A percentile compares a stretch with the other conserved stretches of the same genome.
Conservation (phyloP, 2,797 vertebrate species). For the Chaetodon trifasciatus region DNA sequence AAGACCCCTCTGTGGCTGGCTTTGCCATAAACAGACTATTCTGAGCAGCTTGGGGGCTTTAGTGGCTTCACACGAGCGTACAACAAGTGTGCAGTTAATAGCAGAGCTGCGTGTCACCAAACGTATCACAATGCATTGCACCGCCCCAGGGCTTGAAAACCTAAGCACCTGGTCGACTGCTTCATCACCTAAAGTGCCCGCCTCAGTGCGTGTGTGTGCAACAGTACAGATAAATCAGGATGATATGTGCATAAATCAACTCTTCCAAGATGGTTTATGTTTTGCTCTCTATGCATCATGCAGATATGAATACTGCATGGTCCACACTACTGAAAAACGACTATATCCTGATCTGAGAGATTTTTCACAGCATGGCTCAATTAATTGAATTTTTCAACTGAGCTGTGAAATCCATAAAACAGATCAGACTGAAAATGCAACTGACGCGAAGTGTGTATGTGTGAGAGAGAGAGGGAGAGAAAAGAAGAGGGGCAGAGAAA, state of each 20-base stretch:
- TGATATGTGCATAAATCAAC: conserved; percentile 76
- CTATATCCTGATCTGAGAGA: conserved; percentile 71
- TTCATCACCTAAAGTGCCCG: conserved; percentile 81
- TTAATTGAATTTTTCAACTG: conserved; percentile 76
- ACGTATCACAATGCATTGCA: conserved; percentile 64
- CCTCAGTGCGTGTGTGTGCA: conserved; percentile 42
- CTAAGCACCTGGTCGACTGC: conserved; percentile 71
- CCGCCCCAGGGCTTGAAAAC: conserved; percentile 63
- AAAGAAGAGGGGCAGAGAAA: conserved; percentile 27
- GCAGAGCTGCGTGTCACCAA: conserved; percentile 60
- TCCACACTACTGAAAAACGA: conserved; percentile 67
- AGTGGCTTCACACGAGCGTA: conserved; percentile 37
- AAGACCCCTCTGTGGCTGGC: conserved; percentile 36
- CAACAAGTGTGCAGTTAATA: conserved; percentile 50
- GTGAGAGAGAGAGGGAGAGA: conserved; percentile 26
- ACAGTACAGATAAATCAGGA: conserved; percentile 75
- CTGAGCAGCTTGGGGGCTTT: conserved; percentile 48
- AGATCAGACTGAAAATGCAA: conserved; percentile 66
- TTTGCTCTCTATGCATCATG: conserved; percentile 65
- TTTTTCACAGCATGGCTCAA: conserved; percentile 74
- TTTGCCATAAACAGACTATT: conserved; percentile 59
- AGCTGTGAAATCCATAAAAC: conserved; percentile 76
- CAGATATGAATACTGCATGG: conserved; percentile 63
- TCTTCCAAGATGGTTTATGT: conserved; percentile 61
- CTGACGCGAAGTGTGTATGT: conserved; percentile 27